phyloP scores from a whole-genome alignment of 2,888 invertebrate genomes.

The Congeria kusceri region DNA sequence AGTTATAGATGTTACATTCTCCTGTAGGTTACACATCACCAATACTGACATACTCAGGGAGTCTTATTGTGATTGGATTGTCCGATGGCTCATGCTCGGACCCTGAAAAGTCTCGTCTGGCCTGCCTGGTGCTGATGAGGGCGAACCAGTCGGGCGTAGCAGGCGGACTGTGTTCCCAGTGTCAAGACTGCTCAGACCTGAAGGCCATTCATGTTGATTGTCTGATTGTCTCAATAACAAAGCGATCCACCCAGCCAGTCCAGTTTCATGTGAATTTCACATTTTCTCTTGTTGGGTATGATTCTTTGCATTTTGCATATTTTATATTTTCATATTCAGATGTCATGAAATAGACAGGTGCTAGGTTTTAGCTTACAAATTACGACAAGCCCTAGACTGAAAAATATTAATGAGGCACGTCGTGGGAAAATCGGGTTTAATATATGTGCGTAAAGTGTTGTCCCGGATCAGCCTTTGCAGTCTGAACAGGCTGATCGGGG shows the following conservation, averaged over 20 bases:
- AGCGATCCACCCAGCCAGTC: conserved; percentile 57
- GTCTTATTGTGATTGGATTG: conserved; percentile 64
- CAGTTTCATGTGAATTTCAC: conserved; percentile 40
- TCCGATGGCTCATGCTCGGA: conserved; percentile 57
- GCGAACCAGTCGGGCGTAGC: conserved; percentile 62
- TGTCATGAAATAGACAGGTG: too few species aligned
- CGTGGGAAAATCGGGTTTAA: too few species aligned
- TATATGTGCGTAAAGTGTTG: too few species aligned
- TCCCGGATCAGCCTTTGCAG: too few species aligned
- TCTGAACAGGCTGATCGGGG: too few species aligned
- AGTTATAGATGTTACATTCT: background rate
- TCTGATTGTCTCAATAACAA: conserved; percentile 39
- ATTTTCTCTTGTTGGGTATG: too few species aligned
- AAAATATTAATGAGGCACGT: too few species aligned
- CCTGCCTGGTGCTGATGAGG: conserved; percentile 59
- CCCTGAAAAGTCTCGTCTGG: conserved; percentile 50
- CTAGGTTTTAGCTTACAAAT: too few species aligned
- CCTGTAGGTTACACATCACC: conserved; percentile 57
- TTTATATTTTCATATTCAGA: too few species aligned
- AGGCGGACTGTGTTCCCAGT: conserved; percentile 20
- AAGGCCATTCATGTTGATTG: conserved; percentile 67
- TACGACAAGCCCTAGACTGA: too few species aligned
- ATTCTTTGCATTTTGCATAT: too few species aligned
- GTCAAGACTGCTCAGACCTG: conserved; percentile 66
- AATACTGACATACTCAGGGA: conserved; percentile 59